Evolutionary conservation across 2,113 vertebrate genomes (phyloP), one percentile per base, ranked within the genome.

Genomic region (Melozone crissalis): DNA sequence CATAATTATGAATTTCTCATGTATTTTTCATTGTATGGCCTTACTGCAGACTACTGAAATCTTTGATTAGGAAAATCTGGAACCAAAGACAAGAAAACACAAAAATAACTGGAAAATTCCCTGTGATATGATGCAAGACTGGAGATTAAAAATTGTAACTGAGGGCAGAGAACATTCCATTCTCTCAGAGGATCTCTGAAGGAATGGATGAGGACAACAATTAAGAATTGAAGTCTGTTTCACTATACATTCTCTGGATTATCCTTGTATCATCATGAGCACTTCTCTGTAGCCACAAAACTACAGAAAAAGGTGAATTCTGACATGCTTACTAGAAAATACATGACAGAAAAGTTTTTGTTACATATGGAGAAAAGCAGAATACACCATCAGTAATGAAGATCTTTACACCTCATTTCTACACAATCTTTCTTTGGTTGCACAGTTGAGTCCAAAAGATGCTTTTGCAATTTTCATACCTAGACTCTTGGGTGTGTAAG

Each of bases 261-360:
- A 55, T 51, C 44, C 49, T 79, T 87, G 33, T 69, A 76, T 66
- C 30, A 21, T 94, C 54, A 96, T 47, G 27, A 89, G 19, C 47
- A 59, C 73, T 65, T 96, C 76, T 87, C 86, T 87, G 19, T 62
- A 92, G 28, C 51, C 68, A 84, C 41, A 92, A 86, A 92, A 30
- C 16, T n/a, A 26, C 27, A 81, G 39, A 62, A 89, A 69, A 85
- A 86, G 15, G 21, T 69, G 68, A 84, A 90, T 90, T 92, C 87
- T 84, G 83, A 88, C 35, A 44, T 66, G 11, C 26, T 90, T 0
- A 0, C 52, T 83, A 91, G 74, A 89, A 96, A 94, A 72, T 52
- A 55, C 6, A 35, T 17, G 43, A 37, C 49, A 68, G 35, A 91
- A 54, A 47, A 96, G 61, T 89, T 95, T 90, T 89, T 69, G n/a